phyloP scores from a whole-genome alignment of 2,113 vertebrate genomes.

The Illadopsis cleaveri region DNA sequence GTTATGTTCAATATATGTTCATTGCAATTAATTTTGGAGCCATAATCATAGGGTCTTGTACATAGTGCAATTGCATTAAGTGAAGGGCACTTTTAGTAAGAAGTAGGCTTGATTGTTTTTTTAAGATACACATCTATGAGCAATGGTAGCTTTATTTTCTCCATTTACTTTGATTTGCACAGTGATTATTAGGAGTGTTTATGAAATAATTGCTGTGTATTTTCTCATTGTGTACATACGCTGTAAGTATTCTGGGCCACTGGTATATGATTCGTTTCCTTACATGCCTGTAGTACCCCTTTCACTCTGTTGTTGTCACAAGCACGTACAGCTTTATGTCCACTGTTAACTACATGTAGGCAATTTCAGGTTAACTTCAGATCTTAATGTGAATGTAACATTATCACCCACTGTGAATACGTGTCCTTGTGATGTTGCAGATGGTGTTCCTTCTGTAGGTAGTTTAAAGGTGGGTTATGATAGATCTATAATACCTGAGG shows the following conservation, averaged over 20 bases:
- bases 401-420: neutral
- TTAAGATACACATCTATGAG: neutral
- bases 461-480: neutral
- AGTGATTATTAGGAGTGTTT: neutral
- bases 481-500: neutral
- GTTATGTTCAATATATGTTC: neutral
- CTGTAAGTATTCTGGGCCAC: neutral
- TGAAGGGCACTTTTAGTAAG: neutral
- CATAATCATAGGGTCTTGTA: neutral
- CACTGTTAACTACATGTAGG: neutral
- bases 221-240: neutral
- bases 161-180: neutral
- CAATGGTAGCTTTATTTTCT: neutral
- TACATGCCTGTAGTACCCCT: neutral
- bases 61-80: neutral
- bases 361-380: neutral
- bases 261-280: neutral
- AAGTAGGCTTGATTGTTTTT: neutral
- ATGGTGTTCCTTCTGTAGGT: neutral
- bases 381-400: neutral
- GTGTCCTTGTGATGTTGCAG: neutral
- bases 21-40: neutral
- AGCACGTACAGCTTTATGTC: neutral
- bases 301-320: neutral
- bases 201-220: neutral